Conservation (phyloP, 2,113 vertebrate species). For the Rhinogobius similis region DNA sequence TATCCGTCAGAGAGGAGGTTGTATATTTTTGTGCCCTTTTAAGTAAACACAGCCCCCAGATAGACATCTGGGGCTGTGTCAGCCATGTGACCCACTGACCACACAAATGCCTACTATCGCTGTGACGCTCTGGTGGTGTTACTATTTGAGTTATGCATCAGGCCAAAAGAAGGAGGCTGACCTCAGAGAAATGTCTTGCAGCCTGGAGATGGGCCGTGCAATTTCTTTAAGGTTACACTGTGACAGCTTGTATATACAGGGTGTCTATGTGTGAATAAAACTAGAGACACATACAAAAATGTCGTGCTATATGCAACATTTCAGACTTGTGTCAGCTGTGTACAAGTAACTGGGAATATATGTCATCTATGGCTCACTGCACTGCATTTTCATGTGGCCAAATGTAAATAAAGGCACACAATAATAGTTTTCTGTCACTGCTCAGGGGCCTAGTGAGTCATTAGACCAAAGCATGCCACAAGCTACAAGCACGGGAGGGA, state of each 20-base stretch:
- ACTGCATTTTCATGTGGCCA: not conserved
- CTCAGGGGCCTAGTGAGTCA: not conserved
- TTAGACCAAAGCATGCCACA: conserved; percentile 1
- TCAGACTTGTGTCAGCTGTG: not conserved
- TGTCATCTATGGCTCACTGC: not conserved
- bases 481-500: not conserved
- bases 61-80: too few species aligned
- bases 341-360: not conserved
- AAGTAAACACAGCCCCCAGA: too few species aligned
- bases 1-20: too few species aligned
- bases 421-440: not conserved
- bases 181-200: not conserved
- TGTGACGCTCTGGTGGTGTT: not conserved
- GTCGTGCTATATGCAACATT: conserved; percentile 6
- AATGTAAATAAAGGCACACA: not conserved
- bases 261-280: conserved; percentile 15
- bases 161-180: not conserved
- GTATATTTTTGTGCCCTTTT: too few species aligned
- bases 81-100: not conserved
- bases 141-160: not conserved
- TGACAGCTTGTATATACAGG: not conserved
- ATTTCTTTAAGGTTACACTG: not conserved
- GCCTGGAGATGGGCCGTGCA: not conserved
- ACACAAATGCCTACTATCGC: not conserved
- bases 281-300: not conserved